A percentile compares a stretch with the other conserved stretches of the same genome.
Conservation (phyloP, 2,888 invertebrate genomes). For the Andrena praecox region DNA sequence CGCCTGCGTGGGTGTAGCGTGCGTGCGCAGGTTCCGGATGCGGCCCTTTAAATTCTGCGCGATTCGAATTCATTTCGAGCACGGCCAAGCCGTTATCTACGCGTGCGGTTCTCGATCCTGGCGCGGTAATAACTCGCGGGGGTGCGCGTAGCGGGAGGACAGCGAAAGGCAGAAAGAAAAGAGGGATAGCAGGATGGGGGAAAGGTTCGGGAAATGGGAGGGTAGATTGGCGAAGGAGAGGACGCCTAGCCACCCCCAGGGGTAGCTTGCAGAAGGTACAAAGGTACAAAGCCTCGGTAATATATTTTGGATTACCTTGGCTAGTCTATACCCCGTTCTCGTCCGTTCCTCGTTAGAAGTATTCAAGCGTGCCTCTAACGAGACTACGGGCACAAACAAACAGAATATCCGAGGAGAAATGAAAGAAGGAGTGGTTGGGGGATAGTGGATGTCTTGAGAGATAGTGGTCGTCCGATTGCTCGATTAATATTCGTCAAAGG, state of each 20-base stretch:
- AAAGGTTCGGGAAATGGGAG: not conserved
- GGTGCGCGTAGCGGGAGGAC: conserved; percentile 10
- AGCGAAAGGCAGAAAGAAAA: conserved; percentile 36
- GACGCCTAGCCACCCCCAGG: conserved; percentile 22
- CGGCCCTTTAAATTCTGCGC: conserved; percentile 71
- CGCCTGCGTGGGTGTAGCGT: conserved; percentile 13
- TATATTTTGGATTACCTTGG: conserved; percentile 80
- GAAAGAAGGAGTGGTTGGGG: conserved; percentile 33
- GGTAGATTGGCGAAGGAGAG: conserved; percentile 12
- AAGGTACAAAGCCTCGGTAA: conserved; percentile 82
- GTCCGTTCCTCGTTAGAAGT: conserved; percentile 77
- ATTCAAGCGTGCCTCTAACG: conserved; percentile 74
- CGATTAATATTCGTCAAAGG: conserved; percentile 55
- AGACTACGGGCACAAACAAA: conserved; percentile 70
- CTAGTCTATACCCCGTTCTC: conserved; percentile 54
- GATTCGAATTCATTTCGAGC: conserved; percentile 75
- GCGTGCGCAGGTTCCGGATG: conserved; percentile 38
- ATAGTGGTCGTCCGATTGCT: conserved; percentile 17
- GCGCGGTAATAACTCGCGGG: conserved; percentile 76
- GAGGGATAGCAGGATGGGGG: conserved; percentile 5
- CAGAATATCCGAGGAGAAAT: conserved; percentile 45
- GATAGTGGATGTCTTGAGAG: conserved; percentile 22
- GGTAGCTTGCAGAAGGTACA: conserved; percentile 70
- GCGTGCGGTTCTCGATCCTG: conserved; percentile 73
- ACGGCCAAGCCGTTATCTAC: conserved; percentile 72